Conservation (phyloP, 1,140 invertebrate species). For the Drosophila teissieri region DNA sequence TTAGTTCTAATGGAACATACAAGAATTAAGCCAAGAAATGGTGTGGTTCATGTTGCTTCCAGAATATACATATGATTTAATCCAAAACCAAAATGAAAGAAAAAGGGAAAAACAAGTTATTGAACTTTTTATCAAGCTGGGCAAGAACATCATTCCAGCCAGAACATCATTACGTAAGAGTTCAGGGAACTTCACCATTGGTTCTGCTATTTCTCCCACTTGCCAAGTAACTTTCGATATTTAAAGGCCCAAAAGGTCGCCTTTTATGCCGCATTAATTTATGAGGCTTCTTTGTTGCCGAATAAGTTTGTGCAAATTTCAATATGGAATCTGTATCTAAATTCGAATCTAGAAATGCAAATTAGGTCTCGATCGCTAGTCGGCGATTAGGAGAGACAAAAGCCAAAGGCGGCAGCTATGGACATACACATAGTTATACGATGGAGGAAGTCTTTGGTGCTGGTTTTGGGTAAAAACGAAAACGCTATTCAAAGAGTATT, state of each 20-base stretch:
- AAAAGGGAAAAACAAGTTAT: not conserved
- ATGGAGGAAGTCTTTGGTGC: constrained; percentile 42
- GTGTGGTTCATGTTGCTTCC: too few species aligned
- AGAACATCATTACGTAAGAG: constrained; percentile 22
- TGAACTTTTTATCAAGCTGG: not conserved
- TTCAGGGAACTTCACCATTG: constrained; percentile 29
- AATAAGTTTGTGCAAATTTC: constrained; percentile 21
- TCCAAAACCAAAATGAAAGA: too few species aligned
- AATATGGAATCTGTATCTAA: constrained; percentile 57
- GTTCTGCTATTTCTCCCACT: constrained; percentile 14
- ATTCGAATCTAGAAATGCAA: constrained; percentile 76
- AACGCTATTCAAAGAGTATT: constrained; percentile 45
- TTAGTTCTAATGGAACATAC: too few species aligned
- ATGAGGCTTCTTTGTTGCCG: constrained; percentile 6
- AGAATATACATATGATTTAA: too few species aligned
- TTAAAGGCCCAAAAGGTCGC: constrained; percentile 14
- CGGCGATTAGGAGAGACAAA: constrained; percentile 43
- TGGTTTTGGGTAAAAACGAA: constrained; percentile 58
- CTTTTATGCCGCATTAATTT: constrained; percentile 19
- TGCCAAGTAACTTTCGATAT: constrained; percentile 36
- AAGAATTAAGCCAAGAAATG: not conserved
- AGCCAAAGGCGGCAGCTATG: constrained; percentile 35
- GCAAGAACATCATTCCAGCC: not conserved
- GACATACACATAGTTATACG: constrained; percentile 5
- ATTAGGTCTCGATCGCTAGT: constrained; percentile 54